Evolutionary conservation across 2,113 vertebrate species (phyloP).

Genomic region (Columbina picui): DNA sequence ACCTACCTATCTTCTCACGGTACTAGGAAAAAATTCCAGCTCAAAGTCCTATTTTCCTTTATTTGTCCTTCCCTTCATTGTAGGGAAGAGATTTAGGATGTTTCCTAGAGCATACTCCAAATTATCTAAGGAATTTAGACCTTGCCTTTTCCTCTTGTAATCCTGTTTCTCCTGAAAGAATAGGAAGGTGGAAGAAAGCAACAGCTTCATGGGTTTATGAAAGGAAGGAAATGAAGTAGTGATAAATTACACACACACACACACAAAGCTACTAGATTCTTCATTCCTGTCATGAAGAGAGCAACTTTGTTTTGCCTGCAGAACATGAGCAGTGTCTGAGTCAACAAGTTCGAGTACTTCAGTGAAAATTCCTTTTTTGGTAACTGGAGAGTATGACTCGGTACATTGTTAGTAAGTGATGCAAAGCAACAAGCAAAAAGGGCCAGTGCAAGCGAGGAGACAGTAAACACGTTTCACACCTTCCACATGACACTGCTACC

Average conservation of each 20-base stretch:
- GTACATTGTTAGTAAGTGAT: constrained; percentile 58
- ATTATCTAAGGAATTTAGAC: background rate
- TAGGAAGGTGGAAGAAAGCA: background rate
- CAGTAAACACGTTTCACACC: background rate
- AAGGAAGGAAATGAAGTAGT: constrained; percentile 46
- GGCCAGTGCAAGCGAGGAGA: background rate
- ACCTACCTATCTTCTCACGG: background rate
- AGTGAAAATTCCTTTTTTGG: constrained; percentile 79
- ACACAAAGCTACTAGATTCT: background rate
- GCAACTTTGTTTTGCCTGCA: background rate
- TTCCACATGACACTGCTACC: background rate
- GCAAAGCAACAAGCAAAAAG: constrained; percentile 22
- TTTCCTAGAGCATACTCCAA: background rate
- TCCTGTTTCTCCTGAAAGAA: background rate
- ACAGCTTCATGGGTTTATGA: background rate
- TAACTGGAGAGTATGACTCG: constrained; percentile 47
- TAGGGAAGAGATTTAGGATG: background rate
- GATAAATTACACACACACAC: background rate
- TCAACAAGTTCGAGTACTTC: constrained; percentile 38
- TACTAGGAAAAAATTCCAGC: background rate
- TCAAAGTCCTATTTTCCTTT: background rate
- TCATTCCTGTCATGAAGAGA: background rate
- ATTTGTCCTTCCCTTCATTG: background rate
- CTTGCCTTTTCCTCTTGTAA: background rate
- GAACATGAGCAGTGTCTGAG: constrained; percentile 47